Evolutionary conservation across 64 coral and sea anemone genomes (phyloP), one percentile per base, ranked within the genome.

Genomic region (Stichodactyla mertensii): DNA sequence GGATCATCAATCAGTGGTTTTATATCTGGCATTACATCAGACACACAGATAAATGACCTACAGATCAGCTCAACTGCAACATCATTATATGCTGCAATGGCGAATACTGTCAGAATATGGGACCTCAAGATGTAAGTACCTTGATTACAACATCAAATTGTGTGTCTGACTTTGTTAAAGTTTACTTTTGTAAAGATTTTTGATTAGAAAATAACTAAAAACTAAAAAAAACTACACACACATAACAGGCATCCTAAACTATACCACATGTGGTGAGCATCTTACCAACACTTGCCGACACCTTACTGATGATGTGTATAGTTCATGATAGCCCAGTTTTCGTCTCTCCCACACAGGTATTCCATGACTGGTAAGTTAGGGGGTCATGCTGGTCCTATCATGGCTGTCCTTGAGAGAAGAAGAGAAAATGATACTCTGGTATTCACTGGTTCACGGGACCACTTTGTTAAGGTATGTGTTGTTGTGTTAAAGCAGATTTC

Each of bases 311-410:
- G 36, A 0, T 45, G 36, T 45, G 36, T 45, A 45, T 45, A 45
- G 36, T 45, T 45, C 36, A 45, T 45, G 36, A 45, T 45, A 45
- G 36, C 36, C 36, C 36, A 45, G 36, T 45, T 45, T 45, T 45
- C 36, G 0, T 45, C 36, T 45, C 36, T 45, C 36, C 36, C 36
- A 45, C 84, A 26, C 88, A 98, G 95, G 51, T 98, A 88, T 81
- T 87, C 93, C 14, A 99, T 99, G 93, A 94, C 93, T 16, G 97
- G 97, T 52, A 99, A 99, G 57, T 86, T 99, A 31, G 89, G 93
- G 51, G 97, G 97, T 28, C 97, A 99, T 85, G 89, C 93, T 1
- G 97, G 87, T 10, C 90, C 93, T n/a, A 90, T 99, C 15, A 99
- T 99, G 97, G 91, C 93, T 23, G 61, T 99, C 5, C 51, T 92